These are phyloP conservation scores for Myripristis jacobus DNA, from an alignment of 2,797 vertebrate species.

Conservation along the genomic window DNA sequence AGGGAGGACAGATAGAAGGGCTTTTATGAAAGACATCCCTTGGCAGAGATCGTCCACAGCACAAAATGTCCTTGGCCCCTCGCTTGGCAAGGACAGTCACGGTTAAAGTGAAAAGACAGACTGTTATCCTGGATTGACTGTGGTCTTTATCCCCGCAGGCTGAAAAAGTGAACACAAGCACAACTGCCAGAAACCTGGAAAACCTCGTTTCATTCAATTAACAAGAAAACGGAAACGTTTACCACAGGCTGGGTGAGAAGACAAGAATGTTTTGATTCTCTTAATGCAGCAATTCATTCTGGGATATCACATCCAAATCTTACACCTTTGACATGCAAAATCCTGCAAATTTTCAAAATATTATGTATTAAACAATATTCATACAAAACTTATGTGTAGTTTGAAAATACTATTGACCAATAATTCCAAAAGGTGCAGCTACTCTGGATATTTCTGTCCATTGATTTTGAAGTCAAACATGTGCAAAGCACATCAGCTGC, in stretches of 20 bases:
- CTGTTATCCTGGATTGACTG: constrained; percentile 54
- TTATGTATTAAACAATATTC: too few species aligned
- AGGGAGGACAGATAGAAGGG: constrained; percentile 39
- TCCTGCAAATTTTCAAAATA: too few species aligned
- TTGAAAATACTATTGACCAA: too few species aligned
- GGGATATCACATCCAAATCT: too few species aligned
- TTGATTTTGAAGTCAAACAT: constrained; percentile 16
- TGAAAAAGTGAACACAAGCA: background rate
- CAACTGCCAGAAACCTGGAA: background rate
- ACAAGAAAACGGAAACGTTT: constrained; percentile 20
- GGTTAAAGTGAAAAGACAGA: constrained; percentile 60
- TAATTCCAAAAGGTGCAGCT: background rate
- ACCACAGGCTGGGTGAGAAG: background rate
- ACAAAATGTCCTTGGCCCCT: constrained; percentile 42
- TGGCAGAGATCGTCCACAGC: constrained; percentile 38
- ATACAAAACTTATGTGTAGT: too few species aligned
- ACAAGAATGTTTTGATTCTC: background rate
- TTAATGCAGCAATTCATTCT: background rate
- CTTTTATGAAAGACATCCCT: constrained; percentile 52
- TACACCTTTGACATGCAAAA: too few species aligned
- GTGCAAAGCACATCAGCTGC: constrained; percentile 8
- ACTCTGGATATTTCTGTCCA: background rate
- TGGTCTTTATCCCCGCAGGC: constrained; percentile 15
- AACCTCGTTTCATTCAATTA: constrained; percentile 21
- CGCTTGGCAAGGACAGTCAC: constrained; percentile 49